A percentile compares a stretch with the other conserved stretches of the same genome.
phyloP scores from a whole-genome alignment of 2,113 vertebrate species.

The Oryzias celebensis region DNA sequence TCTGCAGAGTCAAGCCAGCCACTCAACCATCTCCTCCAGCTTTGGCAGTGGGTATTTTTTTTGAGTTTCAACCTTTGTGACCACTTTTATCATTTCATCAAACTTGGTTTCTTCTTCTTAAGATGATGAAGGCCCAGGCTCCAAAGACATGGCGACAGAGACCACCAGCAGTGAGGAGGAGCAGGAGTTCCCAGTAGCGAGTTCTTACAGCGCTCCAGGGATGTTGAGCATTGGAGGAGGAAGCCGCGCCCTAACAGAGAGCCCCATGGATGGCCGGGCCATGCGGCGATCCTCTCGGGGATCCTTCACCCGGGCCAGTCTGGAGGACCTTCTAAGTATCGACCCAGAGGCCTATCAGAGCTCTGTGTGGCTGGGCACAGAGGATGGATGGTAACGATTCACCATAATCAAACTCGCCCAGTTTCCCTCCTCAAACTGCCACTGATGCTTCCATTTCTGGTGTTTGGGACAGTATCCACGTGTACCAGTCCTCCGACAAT shows the following conservation, averaged over 20 bases:
- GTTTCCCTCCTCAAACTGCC: background rate
- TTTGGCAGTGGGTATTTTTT: conserved; percentile 87
- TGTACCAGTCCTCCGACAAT: conserved; percentile 98
- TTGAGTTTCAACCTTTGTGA: background rate
- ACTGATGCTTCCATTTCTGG: too few species aligned
- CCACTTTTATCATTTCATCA: background rate
- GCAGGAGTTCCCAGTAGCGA: conserved; percentile 85
- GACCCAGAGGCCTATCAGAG: conserved; percentile 96
- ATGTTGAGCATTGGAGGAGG: conserved; percentile 44
- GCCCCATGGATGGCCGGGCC: conserved; percentile 88
- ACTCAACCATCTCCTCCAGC: conserved; percentile 95
- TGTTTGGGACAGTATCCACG: conserved; percentile 85
- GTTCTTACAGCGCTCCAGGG: conserved; percentile 74
- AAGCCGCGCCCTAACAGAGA: conserved; percentile 74
- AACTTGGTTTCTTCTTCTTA: background rate
- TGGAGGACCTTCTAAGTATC: conserved; percentile 93
- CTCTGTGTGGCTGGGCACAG: conserved; percentile 97
- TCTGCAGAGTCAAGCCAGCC: conserved; percentile 95
- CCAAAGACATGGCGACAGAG: conserved; percentile 88
- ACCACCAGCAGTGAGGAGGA: conserved; percentile 97
- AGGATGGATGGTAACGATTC: conserved; percentile 89
- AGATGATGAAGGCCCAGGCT: conserved; percentile 91
- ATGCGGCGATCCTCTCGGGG: conserved; percentile 91
- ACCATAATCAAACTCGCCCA: background rate
- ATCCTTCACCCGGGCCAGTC: conserved; percentile 92